A percentile compares a stretch with the other conserved stretches of the same genome.
Conservation (phyloP, 2,113 vertebrate species). For the Lasiurus borealis region DNA sequence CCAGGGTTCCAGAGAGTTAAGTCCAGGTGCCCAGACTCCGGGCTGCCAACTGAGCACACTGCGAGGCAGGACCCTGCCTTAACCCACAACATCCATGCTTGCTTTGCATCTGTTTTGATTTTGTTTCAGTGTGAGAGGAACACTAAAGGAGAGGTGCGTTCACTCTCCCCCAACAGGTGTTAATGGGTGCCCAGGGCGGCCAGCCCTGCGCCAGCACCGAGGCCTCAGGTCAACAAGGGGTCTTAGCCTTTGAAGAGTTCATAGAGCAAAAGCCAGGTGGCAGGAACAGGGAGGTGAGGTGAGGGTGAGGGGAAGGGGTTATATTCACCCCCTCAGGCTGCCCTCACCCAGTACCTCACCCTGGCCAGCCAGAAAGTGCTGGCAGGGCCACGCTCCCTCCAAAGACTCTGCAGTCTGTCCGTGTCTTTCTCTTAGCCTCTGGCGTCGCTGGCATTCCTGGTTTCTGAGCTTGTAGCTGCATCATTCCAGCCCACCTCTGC, state of each 20-base stretch:
- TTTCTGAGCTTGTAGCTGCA: too few relatives aligned
- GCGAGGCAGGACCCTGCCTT: not conserved
- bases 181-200: rapidly evolving
- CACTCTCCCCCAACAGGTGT: not conserved
- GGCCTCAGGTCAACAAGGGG: not conserved
- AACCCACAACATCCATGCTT: rapidly evolving
- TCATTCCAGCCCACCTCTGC: rapidly evolving
- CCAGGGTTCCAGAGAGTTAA: rapidly evolving
- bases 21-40: not conserved
- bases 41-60: not conserved
- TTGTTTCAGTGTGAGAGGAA: not conserved
- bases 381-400: too few relatives aligned
- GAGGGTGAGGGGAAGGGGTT: not conserved
- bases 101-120: not conserved
- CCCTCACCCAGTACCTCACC: not conserved
- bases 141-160: not conserved
- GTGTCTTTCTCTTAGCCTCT: not conserved
- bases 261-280: not conserved
- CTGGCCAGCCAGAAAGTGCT: not conserved
- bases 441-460: rapidly evolving
- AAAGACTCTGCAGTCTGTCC: not conserved
- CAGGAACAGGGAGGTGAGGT: not conserved
- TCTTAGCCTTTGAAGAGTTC: not conserved
- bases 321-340: too few relatives aligned
- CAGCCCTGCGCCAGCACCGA: rapidly evolving